Evolutionary conservation across 2,113 vertebrate species (phyloP).

Genomic region (Empidonax alnorum): DNA sequence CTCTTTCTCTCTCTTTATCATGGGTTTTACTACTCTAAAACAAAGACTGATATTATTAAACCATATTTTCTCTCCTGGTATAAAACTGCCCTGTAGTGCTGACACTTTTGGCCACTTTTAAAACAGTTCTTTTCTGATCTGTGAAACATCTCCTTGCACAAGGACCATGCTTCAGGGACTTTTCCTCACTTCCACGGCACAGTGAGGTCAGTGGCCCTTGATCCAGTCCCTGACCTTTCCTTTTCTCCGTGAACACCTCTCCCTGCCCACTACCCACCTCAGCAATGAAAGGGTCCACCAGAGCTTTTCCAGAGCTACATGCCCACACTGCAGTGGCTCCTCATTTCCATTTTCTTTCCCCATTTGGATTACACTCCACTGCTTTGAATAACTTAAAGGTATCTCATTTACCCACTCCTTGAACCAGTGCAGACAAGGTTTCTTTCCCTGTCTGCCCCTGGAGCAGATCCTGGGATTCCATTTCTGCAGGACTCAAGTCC

Average conservation of each 20-base stretch:
- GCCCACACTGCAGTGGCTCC: not conserved
- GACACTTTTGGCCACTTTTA: not conserved
- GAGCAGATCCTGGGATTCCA: not conserved
- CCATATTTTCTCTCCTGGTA: not conserved
- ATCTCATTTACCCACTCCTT: not conserved
- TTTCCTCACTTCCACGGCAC: not conserved
- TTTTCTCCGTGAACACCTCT: not conserved
- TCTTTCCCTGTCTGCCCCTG: not conserved
- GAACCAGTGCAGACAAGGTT: not conserved
- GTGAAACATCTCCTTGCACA: not conserved
- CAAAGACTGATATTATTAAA: not conserved
- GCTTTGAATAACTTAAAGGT: not conserved
- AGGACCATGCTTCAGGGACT: not conserved
- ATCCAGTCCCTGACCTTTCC: not conserved
- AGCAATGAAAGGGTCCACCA: not conserved
- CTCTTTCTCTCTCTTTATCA: not conserved
- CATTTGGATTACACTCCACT: not conserved
- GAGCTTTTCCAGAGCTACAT: not conserved
- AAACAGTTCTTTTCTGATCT: not conserved
- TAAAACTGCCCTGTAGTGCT: not conserved
- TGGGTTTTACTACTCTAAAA: not conserved
- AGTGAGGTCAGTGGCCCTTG: fast-evolving
- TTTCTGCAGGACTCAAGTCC: not conserved
- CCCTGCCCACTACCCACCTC: fast-evolving
- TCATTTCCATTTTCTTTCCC: not conserved